These are phyloP conservation scores for Poicephalus gulielmi DNA, from an alignment of 2,113 vertebrate species.

Conservation along the genomic window DNA sequence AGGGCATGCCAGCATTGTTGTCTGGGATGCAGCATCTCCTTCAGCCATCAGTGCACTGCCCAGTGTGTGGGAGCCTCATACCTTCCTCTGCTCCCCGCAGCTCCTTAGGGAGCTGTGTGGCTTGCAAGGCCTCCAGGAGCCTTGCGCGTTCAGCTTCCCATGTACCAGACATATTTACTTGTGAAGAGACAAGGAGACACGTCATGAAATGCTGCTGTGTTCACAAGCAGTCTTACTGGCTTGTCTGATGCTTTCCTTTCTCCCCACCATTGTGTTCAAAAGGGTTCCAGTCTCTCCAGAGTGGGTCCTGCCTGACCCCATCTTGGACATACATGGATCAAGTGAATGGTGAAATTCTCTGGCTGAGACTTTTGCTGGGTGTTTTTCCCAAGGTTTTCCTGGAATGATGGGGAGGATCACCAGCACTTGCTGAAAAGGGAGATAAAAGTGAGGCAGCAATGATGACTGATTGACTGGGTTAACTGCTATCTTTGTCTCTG, in stretches of 20 bases:
- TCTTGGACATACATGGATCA: neutral
- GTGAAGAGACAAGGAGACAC: neutral
- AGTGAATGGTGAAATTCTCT: neutral
- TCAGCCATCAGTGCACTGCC: fast-evolving
- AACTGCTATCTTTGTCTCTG: neutral
- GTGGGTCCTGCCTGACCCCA: neutral
- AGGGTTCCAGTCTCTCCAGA: neutral
- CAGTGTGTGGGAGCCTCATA: neutral
- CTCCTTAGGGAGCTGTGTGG: neutral
- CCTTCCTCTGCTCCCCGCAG: neutral
- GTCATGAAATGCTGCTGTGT: neutral
- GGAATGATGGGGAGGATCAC: neutral
- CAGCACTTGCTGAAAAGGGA: fast-evolving
- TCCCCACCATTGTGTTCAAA: neutral
- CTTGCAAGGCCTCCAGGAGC: neutral
- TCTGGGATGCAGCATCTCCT: neutral
- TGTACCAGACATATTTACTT: neutral
- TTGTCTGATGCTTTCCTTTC: neutral
- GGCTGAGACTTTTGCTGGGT: fast-evolving
- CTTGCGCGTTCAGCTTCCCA: neutral
- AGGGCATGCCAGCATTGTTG: neutral
- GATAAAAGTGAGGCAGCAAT: neutral
- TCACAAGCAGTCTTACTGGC: neutral
- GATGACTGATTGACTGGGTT: neutral
- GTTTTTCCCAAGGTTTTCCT: neutral